These are phyloP conservation scores for Machimus rusticus DNA, from an alignment of 2,888 invertebrate genomes.

Conservation along the genomic window DNA sequence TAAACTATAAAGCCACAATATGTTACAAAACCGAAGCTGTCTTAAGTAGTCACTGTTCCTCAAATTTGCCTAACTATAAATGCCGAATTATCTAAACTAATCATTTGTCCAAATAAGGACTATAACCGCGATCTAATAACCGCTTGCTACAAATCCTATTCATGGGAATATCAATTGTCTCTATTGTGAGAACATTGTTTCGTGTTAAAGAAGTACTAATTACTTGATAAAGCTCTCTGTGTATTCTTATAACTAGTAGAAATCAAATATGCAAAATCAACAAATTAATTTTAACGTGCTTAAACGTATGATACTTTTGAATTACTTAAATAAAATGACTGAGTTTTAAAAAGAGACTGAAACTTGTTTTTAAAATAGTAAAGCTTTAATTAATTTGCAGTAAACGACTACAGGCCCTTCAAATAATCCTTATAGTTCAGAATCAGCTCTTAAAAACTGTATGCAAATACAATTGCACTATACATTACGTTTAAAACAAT, in stretches of 20 bases:
- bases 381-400: background rate
- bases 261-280: too few relatives aligned
- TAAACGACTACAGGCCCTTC: background rate
- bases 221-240: too few relatives aligned
- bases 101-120: background rate
- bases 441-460: conserved; percentile 16
- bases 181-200: too few relatives aligned
- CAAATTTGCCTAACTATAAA: background rate
- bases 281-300: too few relatives aligned
- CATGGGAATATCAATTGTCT: too few relatives aligned
- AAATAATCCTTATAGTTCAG: background rate
- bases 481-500: conserved; percentile 16
- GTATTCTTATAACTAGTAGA: too few relatives aligned
- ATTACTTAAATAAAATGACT: too few relatives aligned
- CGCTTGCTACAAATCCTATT: too few relatives aligned
- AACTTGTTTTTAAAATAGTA: background rate
- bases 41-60: background rate
- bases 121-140: background rate
- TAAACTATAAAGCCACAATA: background rate
- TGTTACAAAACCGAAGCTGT: background rate
- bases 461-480: conserved; percentile 27
- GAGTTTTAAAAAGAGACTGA: background rate
- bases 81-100: background rate
- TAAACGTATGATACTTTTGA: too few relatives aligned
- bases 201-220: too few relatives aligned